Base-by-base conservation (phyloP, 1,140 invertebrate species). In the Zaprionus vittiger region DNA sequence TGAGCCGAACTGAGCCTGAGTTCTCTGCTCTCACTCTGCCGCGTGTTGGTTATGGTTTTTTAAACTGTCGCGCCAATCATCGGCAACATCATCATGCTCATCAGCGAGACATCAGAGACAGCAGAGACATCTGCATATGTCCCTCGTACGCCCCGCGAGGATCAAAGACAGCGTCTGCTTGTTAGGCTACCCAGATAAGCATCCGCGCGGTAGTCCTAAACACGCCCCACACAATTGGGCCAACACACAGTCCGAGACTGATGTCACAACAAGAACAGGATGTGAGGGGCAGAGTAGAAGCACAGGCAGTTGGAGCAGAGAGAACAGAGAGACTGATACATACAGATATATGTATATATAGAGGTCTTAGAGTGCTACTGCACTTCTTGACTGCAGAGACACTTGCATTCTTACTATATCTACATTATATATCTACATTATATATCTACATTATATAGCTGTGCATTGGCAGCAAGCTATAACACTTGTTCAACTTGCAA, bases 41-140 rank as follows among this genome's bases (percentile, higher is more conserved):
- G 15, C 60, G 91, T 91, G 91, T 92, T 75, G 86, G 73, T 92
- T 92, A 92, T 92, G 77, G 91, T 69, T 92, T 92, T 91, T 92
- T 92, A 92, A 91, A 92, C 91, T 91, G 91, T 92, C 87, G 81
- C 75, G 73, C 90, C 70, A 91, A 91, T 91, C 90, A 83, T 78
- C 80, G 74, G 52, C 86, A 72, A 65, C 79, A 83, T 83, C 84
- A 81, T 49, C 80, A 85, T 44, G 75, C 56, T 57, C 28, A 59
- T 57, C 26, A 24, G n/a, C 41, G 6, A 9, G 41, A 47, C 41
- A 47, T n/a, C 47, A 26, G 52, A 31, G 28, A 31, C 28, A 31
- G 0, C 24, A 26, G 4, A 26, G 24, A 26, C 24, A 26, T 26
- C 24, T 26, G 24, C 60, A 71, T 55, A 62, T 22, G 24, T 12